phyloP scores from a whole-genome alignment of 2,888 invertebrate genomes.

The Lottia gigantea region DNA sequence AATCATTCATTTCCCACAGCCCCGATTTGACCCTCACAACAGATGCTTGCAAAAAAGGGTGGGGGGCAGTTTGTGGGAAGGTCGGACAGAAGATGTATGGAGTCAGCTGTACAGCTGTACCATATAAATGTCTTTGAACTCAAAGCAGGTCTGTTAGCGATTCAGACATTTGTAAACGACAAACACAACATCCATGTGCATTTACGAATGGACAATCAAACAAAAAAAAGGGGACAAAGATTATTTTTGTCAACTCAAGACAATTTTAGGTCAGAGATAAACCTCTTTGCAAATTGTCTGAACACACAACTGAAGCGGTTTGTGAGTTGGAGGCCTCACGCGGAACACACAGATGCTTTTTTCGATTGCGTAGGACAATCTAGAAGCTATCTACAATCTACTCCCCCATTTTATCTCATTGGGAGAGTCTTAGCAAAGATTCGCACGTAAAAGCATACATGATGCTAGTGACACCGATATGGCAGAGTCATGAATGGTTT shows the following conservation, averaged over 20 bases:
- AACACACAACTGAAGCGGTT: not conserved
- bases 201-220: conserved; percentile 18
- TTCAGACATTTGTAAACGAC: conserved; percentile 22
- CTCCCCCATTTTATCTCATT: conserved; percentile 18
- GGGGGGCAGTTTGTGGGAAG: conserved; percentile 26
- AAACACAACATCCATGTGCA: conserved; percentile 16
- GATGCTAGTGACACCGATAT: conserved; percentile 17
- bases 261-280: not conserved
- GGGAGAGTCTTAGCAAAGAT: conserved; percentile 1
- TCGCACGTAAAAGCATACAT: conserved; percentile 15
- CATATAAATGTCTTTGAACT: conserved; percentile 25
- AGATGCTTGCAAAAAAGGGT: conserved; percentile 17
- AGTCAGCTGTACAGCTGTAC: too few relatives aligned
- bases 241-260: not conserved
- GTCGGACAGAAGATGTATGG: not conserved
- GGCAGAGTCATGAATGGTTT: conserved; percentile 23
- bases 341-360: conserved; percentile 17
- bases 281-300: not conserved
- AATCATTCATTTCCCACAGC: not conserved
- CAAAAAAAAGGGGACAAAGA: conserved; percentile 23
- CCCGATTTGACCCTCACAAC: conserved; percentile 14
- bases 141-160: conserved; percentile 15
- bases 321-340: conserved; percentile 21
- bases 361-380: not conserved
- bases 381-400: conserved; percentile 18